These are phyloP conservation scores for Amblyjoppa proteus DNA, from an alignment of 2,888 invertebrate species.

Conservation along the genomic window DNA sequence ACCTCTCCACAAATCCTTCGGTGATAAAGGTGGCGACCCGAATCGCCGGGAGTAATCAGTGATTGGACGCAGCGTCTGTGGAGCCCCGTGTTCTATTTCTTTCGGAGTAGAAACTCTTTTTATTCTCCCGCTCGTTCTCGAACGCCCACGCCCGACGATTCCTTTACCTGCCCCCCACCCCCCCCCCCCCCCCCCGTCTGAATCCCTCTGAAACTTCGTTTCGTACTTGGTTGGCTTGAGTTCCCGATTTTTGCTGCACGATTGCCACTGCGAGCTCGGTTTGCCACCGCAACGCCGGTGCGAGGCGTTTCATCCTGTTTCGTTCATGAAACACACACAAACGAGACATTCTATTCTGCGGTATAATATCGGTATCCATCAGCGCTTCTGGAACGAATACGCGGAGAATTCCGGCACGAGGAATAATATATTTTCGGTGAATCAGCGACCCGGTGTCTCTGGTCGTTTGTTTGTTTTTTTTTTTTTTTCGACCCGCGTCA, in stretches of 20 bases:
- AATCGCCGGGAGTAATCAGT: slow-evolving; percentile 35
- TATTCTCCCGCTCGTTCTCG: slow-evolving; percentile 5
- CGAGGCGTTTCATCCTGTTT: slow-evolving; percentile 19
- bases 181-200: not conserved
- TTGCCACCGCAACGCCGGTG: slow-evolving; percentile 18
- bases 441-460: not conserved
- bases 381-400: not conserved
- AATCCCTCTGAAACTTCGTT: slow-evolving; percentile 31
- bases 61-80: slow-evolving; percentile 25
- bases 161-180: not conserved
- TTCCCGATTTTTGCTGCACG: slow-evolving; percentile 30
- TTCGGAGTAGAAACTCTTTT: slow-evolving; percentile 18
- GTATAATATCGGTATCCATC: slow-evolving; percentile 44
- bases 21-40: slow-evolving; percentile 28
- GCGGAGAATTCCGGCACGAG: slow-evolving; percentile 30
- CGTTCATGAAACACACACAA: not conserved
- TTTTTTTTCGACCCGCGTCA: not conserved
- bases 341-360: not conserved
- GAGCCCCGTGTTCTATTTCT: slow-evolving; percentile 35
- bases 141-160: slow-evolving; percentile 6
- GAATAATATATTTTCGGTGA: not conserved
- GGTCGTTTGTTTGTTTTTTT: not conserved
- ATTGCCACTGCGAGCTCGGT: slow-evolving; percentile 5
- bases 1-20: slow-evolving; percentile 9
- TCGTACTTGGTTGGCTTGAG: slow-evolving; percentile 9